Percentiles rank a stretch among this genome's conserved stretches.
Evolutionary conservation across 2,113 vertebrate species (phyloP).

Genomic region (Pardalotus punctatus): DNA sequence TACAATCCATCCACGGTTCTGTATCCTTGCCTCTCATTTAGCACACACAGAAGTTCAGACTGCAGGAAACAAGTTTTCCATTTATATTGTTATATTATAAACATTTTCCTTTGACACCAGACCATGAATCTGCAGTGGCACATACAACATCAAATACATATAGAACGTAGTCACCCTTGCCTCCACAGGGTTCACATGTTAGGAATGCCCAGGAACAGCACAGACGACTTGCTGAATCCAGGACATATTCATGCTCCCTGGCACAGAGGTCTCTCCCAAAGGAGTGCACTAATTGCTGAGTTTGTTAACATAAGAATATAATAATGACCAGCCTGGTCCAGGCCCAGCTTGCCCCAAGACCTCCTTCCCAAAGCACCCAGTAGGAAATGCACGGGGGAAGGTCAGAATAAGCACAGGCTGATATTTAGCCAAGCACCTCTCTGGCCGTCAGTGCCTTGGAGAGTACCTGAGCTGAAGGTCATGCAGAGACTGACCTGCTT

Average conservation of each 20-base stretch:
- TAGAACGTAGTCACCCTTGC: rapidly evolving
- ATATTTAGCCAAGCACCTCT: not conserved
- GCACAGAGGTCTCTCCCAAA: not conserved
- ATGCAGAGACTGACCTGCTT: not conserved
- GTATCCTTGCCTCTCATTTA: not conserved
- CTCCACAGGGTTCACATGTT: not conserved
- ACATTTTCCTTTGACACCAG: not conserved
- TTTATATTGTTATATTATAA: not conserved
- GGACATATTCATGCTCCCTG: not conserved
- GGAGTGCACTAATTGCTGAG: not conserved
- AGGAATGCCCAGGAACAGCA: not conserved
- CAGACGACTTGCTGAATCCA: not conserved
- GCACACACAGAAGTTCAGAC: not conserved
- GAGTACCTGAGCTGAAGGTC: not conserved
- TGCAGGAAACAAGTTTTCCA: not conserved
- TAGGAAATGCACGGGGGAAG: not conserved
- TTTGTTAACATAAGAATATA: not conserved
- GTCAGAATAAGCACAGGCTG: not conserved
- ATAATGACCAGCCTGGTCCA: not conserved
- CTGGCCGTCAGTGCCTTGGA: not conserved
- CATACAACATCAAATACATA: rapidly evolving
- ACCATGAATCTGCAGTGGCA: not conserved
- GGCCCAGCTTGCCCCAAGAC: not conserved
- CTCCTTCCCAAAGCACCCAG: not conserved
- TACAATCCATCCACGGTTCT: not conserved